Base-by-base conservation (phyloP, 1,140 invertebrate species). In the Tetragnatha versicolor region DNA sequence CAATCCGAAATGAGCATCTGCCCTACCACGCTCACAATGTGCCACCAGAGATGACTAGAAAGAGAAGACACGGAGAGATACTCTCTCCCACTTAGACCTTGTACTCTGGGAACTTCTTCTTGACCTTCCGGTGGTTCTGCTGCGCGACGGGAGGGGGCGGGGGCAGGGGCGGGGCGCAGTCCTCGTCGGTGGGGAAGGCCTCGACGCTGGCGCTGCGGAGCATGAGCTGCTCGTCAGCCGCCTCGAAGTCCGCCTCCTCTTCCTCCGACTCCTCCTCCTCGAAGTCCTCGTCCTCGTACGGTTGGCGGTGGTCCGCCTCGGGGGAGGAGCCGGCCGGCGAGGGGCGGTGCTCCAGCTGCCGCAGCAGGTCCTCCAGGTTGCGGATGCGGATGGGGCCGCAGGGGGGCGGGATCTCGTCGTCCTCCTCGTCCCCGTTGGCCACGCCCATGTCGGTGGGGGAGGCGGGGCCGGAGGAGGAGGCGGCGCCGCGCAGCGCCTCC, bases 151-250 rank as follows among this genome's bases (percentile, higher is more conserved):
- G 42, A 55, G 22, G 42, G 73, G 33, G 63, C 60, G 20, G 42
- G 22, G 42, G 58, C 77, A 3, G 45, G 61, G 35, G 33, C 65
- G 66, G 7, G 63, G 45, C n/a, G 75, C 60, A 12, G 75, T 42
- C 33, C 66, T 68, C n/a, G 76, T 29, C 53, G 66, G 63, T 89
- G 83, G 91, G 89, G 85, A 93, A 89, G 85, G 90, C 89, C 86
- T 93, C 92, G 88, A 94, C 93, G 91, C 92, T 94, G 88, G 92
- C 93, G 91, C 92, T 94, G 89, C 92, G 92, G 90, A 92, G 92
- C 92, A 93, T n/a, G n/a, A n/a, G n/a, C n/a, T n/a, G 90, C 90
- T 92, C 92, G 91, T 91, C 92, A 91, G 93, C 92, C 92, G 93
- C 92, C 92, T 39, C 49, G 27, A 93, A 92, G n/a, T 61, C 78